Percentiles rank a stretch among this genome's conserved stretches.
Evolutionary conservation across 2,888 invertebrate genomes (phyloP).

Genomic region (Morpho deidamia): DNA sequence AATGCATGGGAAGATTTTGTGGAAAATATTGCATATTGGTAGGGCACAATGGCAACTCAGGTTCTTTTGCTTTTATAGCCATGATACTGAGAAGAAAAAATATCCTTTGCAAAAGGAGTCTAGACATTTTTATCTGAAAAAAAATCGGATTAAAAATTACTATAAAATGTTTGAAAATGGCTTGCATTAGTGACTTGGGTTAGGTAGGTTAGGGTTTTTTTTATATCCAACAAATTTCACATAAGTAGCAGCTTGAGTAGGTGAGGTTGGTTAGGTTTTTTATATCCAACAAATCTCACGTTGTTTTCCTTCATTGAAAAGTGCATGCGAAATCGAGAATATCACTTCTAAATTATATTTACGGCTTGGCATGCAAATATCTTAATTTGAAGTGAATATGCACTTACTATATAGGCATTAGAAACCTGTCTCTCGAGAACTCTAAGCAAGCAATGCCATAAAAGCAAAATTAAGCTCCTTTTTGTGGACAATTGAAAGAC

Average conservation of each 20-base stretch:
- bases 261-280: too few species aligned
- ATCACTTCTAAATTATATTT: too few species aligned
- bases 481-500: slow-evolving; percentile 5
- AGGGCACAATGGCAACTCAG: slow-evolving; percentile 58
- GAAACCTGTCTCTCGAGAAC: not conserved
- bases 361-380: too few species aligned
- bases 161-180: too few species aligned
- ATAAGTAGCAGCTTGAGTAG: too few species aligned
- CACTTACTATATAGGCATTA: not conserved
- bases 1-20: slow-evolving; percentile 65
- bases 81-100: slow-evolving; percentile 29
- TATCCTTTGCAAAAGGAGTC: slow-evolving; percentile 13
- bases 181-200: too few species aligned
- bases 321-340: too few species aligned
- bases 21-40: slow-evolving; percentile 54
- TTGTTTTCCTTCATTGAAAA: too few species aligned
- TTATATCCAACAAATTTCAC: too few species aligned
- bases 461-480: not conserved
- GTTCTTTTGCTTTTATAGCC: slow-evolving; percentile 32
- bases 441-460: not conserved
- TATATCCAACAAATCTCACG: too few species aligned
- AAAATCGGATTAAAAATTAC: not conserved
- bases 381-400: not conserved
- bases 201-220: too few species aligned
- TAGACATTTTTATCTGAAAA: slow-evolving; percentile 42